Evolutionary conservation across 2,888 invertebrate genomes (phyloP), one percentile per base, ranked within the genome.

Genomic region (Imbricaverruca yamaguchii): DNA sequence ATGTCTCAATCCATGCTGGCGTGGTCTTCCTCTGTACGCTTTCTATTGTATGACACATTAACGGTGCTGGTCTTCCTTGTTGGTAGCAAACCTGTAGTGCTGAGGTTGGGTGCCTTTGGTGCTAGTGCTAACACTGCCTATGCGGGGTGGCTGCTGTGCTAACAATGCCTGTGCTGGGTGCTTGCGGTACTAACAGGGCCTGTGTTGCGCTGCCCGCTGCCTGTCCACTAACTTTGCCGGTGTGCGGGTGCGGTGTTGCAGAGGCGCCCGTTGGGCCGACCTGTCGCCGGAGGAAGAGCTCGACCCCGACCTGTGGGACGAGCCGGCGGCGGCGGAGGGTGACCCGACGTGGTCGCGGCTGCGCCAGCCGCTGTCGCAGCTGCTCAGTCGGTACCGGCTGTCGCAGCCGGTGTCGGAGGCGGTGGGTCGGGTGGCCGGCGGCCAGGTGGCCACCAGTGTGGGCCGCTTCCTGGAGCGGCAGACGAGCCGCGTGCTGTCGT

Each of bases 381-480:
- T 74, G 74, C 74, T 74, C 8, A 23, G 74, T 21, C 53, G 74
- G 23, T 74, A 55, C 74, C 74, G 74, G 21, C 74, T 55, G 21
- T 74, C 74, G 53, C 74, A 74, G 74, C 74, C 74, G 12, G 74
- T 74, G 21, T 55, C 74, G 10, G 74, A 21, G 53, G 74, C 74
- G 21, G 74, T 74, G 53, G 69, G 69, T 3, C 23, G 67, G 3
- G 67, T 67, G 23, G 10, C 69, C 39, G 69, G 69, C 53, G 13
- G 53, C 4, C 74, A 55, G 53, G 74, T 74, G 74, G 74, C 74
- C 8, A 15, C 74, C 21, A 55, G 74, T 55, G 74, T 74, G 21
- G 74, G 74, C 21, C 74, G 74, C 74, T 74, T 74, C 55, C 23
- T 74, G 15, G 74, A 74, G 74, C 74, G 74, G 18, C 74, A 74